Evolutionary conservation across 2,113 vertebrate genomes (phyloP).

Genomic region (Copsychus sechellarum): DNA sequence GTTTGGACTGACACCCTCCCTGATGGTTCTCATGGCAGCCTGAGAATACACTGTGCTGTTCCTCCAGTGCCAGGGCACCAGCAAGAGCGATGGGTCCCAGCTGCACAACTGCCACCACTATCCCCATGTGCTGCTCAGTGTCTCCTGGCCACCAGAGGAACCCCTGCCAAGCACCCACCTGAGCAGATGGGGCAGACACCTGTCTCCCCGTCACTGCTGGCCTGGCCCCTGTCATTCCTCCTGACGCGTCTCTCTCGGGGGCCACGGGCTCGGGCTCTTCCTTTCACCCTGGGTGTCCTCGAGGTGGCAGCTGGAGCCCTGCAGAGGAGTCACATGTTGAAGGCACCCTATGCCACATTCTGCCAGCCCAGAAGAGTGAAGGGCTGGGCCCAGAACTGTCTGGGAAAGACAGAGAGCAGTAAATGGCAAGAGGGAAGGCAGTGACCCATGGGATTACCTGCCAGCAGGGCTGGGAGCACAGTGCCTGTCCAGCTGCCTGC

Average conservation of each 20-base stretch:
- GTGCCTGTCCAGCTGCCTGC: neutral
- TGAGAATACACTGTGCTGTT: neutral
- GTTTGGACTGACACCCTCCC: neutral
- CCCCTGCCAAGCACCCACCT: constrained; percentile 35
- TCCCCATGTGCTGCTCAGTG: neutral
- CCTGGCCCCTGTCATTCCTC: neutral
- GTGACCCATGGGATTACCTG: neutral
- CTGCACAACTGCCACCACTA: fast-evolving
- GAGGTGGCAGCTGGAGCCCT: neutral
- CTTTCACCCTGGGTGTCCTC: neutral
- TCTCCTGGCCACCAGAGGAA: neutral
- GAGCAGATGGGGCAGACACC: constrained; percentile 74
- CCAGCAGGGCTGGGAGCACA: neutral
- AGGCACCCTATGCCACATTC: neutral
- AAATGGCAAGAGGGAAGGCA: neutral
- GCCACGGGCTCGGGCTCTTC: neutral
- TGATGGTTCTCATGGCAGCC: neutral
- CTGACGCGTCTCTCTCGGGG: fast-evolving
- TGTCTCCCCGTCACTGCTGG: fast-evolving
- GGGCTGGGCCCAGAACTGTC: neutral
- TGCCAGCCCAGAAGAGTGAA: neutral
- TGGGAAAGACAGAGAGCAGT: neutral
- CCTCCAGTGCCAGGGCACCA: too few species aligned
- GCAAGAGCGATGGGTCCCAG: neutral
- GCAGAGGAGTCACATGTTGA: neutral